A percentile compares a stretch with the other conserved stretches of the same genome.
Evolutionary conservation across 2,113 vertebrate genomes (phyloP).

Genomic region (Percopsis transmontana): DNA sequence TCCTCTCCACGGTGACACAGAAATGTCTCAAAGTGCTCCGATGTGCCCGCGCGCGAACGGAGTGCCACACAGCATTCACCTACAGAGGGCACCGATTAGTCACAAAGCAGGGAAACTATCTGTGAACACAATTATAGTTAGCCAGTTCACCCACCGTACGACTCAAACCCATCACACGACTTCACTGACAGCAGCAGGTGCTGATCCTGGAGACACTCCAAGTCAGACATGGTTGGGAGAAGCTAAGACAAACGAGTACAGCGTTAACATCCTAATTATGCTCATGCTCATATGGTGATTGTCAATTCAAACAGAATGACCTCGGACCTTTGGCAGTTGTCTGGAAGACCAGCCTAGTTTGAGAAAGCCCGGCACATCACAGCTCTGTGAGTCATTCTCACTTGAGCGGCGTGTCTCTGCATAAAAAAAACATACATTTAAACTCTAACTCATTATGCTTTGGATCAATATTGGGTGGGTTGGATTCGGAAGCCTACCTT

Average conservation of each 20-base stretch:
- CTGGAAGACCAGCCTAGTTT: constrained; percentile 84
- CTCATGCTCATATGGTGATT: not conserved
- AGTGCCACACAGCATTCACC: constrained; percentile 84
- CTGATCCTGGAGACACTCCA: constrained; percentile 85
- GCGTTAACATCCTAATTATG: constrained; percentile 1
- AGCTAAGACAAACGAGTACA: constrained; percentile 68
- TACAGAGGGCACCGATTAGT: constrained; percentile 33
- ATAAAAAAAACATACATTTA: constrained; percentile 24
- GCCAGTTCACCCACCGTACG: constrained; percentile 78
- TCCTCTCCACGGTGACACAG: constrained; percentile 86
- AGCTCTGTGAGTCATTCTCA: constrained; percentile 84
- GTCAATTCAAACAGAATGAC: not conserved
- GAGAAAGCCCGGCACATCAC: constrained; percentile 84
- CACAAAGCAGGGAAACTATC: not conserved
- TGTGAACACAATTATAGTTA: not conserved
- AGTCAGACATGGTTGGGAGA: constrained; percentile 78
- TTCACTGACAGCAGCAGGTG: constrained; percentile 86
- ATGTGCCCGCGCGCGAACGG: constrained; percentile 55
- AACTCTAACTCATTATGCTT: not conserved
- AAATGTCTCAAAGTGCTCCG: constrained; percentile 84
- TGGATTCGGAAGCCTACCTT: constrained; percentile 66
- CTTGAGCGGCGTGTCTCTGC: constrained; percentile 80
- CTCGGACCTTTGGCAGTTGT: constrained; percentile 83
- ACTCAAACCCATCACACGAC: constrained; percentile 88
- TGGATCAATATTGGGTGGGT: not conserved